Conservation (phyloP, 2,888 invertebrate species). For the Synergus gifuensis region DNA sequence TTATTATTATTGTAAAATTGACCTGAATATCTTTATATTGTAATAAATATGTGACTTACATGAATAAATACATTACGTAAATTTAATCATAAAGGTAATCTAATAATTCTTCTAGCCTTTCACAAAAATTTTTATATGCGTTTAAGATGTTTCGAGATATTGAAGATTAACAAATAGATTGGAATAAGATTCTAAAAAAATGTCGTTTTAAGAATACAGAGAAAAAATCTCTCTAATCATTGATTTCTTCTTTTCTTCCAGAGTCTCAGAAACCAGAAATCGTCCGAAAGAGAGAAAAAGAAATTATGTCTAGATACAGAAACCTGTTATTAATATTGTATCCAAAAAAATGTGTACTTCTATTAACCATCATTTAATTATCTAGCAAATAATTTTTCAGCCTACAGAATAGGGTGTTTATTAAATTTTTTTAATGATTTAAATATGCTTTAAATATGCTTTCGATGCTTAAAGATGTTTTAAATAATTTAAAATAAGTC, state of each 20-base stretch:
- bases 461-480: no score
- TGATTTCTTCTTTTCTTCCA: constrained; percentile 15
- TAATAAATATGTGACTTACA: neutral
- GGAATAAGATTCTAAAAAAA: neutral
- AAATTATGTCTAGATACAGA: neutral
- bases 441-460: no score
- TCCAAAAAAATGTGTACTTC: neutral
- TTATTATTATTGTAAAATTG: neutral
- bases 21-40: constrained; percentile 26
- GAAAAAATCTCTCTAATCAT: constrained; percentile 11
- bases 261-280: neutral
- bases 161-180: neutral
- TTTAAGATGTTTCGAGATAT: no score
- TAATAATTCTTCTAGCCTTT: neutral
- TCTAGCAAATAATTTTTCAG: no score
- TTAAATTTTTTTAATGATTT: no score
- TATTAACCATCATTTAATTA: no score
- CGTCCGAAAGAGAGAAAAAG: neutral
- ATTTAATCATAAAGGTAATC: neutral
- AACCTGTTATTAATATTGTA: neutral
- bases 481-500: no score
- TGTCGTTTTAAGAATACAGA: no score
- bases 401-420: no score
- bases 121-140: neutral
- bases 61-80: neutral